Percentiles rank a stretch among this genome's conserved stretches.
Evolutionary conservation across 1,140 invertebrate species (phyloP).

Genomic region (Papilio helenus): DNA sequence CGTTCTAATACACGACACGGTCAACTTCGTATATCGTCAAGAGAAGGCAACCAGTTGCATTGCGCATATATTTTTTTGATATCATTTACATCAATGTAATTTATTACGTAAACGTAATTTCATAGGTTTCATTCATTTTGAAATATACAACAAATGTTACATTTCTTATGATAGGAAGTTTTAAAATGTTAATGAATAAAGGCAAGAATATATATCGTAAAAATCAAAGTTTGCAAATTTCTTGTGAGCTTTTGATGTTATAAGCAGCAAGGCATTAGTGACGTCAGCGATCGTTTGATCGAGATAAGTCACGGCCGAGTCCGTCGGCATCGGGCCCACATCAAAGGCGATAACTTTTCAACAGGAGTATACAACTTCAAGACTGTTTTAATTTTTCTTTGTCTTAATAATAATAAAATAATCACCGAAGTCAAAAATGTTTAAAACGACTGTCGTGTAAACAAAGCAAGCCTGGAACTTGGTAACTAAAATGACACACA

Average conservation of each 20-base stretch:
- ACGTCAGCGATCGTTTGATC: neutral
- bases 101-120: too few relatives aligned
- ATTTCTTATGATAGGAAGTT: too few relatives aligned
- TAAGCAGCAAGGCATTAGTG: neutral
- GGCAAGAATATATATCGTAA: neutral
- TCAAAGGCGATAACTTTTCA: neutral
- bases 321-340: neutral
- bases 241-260: neutral
- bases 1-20: too few relatives aligned
- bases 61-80: too few relatives aligned
- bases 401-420: neutral
- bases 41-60: too few relatives aligned
- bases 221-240: neutral
- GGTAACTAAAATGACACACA: neutral
- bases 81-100: too few relatives aligned
- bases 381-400: neutral
- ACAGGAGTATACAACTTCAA: neutral
- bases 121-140: too few relatives aligned
- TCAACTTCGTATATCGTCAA: too few relatives aligned
- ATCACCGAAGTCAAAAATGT: neutral
- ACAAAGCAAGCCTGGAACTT: neutral
- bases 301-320: constrained; percentile 8
- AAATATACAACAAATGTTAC: too few relatives aligned
- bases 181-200: neutral
- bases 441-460: neutral